Conservation (phyloP, 2,797 vertebrate genomes). For the Sardinella longiceps region DNA sequence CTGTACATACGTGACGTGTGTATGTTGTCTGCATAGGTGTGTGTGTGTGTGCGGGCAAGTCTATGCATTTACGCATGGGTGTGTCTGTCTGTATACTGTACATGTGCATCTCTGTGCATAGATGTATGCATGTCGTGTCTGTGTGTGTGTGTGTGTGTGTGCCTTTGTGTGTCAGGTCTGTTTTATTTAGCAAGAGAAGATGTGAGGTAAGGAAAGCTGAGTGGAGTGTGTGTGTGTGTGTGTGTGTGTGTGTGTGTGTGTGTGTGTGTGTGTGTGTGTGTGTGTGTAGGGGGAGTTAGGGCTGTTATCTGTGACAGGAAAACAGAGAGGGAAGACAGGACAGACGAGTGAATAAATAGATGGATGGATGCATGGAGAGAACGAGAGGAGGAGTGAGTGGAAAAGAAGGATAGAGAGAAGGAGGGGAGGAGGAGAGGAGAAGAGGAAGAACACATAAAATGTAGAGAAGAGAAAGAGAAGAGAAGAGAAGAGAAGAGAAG, state of each 20-base stretch:
- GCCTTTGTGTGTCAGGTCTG: constrained; percentile 31
- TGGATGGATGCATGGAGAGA: neutral
- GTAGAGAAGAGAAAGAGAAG: neutral
- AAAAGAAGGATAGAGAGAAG: neutral
- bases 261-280: no score
- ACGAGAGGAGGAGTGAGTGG: neutral
- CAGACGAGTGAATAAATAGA: neutral
- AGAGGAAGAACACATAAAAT: no score
- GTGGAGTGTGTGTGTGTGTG: neutral
- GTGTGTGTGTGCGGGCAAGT: neutral
- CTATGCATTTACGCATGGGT: no score
- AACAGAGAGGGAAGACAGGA: neutral
- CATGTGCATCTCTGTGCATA: no score
- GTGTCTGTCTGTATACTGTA: no score
- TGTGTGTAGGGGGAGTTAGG: no score
- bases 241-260: neutral
- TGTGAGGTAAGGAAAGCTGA: neutral
- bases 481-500: neutral
- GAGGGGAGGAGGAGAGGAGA: no score
- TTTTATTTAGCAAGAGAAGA: constrained; percentile 57
- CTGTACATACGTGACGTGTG: no score
- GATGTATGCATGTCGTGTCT: neutral
- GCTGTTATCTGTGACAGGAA: neutral
- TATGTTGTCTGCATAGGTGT: neutral
- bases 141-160: neutral